Evolutionary conservation across 2,113 vertebrate genomes (phyloP), one percentile per base, ranked within the genome.

Genomic region (Oreochromis aureus): DNA sequence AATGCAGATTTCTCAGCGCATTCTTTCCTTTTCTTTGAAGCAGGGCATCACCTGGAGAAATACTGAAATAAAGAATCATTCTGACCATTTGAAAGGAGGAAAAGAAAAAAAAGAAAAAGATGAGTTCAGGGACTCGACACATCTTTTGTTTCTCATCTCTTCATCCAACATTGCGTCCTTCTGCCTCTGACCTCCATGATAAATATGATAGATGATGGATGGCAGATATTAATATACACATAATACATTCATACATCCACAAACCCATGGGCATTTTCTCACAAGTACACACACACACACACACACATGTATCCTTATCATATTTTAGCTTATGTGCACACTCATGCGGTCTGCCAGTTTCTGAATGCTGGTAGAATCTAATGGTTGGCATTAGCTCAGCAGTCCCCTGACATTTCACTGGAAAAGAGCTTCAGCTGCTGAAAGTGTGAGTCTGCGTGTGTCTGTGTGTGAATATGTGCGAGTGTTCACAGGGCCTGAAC

Each of bases 351-450:
- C 59, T 86, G 91, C 84, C 89, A 87, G 84, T 51, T 88, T 91
- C 86, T 59, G 80, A 88, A 87, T 83, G 81, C 78, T 89, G 46
- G 79, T 80, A 91, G 80, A 61, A 83, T 93, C 53, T 91, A 95
- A 95, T 94, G 82, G 80, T 86, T 94, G 93, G 92, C 94, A 89
- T 94, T 88, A 93, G 83, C 89, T 92, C 86, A 81, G 85, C 81
- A 22, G 89, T 95, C 87, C 87, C 53, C 63, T 95, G 95, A 91
- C 92, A 95, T 94, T 95, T 96, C 69, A 55, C 73, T 86, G 83
- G 69, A 86, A 92, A 93, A 85, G 80, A 85, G 76, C 90, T 89
- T 89, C 84, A 82, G 88, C 87, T 82, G 88, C 63, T 86, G 58
- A 82, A 16, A 81, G 39, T 54, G 30, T 54, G 78, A 18, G 71